phyloP scores from a whole-genome alignment of 2,113 vertebrate genomes.

The Atlantisia rogersi region DNA sequence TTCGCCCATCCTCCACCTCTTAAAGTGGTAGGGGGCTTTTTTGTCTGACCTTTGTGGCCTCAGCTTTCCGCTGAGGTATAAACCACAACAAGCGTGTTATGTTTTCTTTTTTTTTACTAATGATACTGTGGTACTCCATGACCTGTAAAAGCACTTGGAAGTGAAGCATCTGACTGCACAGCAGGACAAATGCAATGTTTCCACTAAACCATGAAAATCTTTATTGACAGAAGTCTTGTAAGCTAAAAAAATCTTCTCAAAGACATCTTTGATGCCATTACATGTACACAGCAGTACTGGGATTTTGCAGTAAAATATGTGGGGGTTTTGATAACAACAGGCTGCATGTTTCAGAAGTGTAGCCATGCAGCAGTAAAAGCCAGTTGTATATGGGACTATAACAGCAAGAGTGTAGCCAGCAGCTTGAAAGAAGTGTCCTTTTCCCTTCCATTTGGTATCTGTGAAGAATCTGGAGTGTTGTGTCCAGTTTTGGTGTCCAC shows the following conservation, averaged over 20 bases:
- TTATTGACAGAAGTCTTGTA: neutral
- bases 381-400: neutral
- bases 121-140: neutral
- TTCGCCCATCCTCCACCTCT: no score
- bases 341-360: neutral
- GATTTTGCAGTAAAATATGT: neutral
- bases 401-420: neutral
- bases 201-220: neutral
- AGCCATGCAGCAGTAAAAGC: neutral
- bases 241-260: neutral
- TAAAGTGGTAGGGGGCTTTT: no score
- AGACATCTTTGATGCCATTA: neutral
- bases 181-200: neutral
- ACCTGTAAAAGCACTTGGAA: neutral
- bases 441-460: neutral
- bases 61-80: no score
- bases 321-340: neutral
- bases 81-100: neutral
- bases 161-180: neutral
- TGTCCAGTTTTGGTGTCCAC: neutral
- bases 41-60: no score
- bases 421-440: neutral
- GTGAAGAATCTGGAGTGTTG: neutral
- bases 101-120: neutral
- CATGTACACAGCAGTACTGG: neutral